Conservation (phyloP, 2,888 invertebrate genomes). For the Plagodis dolabraria region DNA sequence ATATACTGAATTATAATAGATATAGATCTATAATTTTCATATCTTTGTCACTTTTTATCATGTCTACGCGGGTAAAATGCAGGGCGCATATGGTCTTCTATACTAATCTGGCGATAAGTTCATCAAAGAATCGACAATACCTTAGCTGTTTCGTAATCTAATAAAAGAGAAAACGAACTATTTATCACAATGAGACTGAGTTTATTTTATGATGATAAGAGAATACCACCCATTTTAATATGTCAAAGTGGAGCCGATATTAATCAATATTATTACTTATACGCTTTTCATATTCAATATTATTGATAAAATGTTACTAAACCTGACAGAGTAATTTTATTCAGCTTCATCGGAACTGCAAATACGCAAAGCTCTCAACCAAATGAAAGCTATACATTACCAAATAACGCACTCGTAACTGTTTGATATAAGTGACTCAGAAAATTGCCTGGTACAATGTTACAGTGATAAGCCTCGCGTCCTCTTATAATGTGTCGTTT, state of each 20-base stretch:
- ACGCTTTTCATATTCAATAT: constrained; percentile 53
- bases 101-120: no score
- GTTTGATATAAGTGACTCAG: constrained; percentile 70
- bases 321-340: constrained; percentile 68
- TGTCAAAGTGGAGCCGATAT: constrained; percentile 36
- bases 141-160: no score
- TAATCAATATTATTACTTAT: no score
- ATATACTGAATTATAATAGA: no score
- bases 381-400: constrained; percentile 80
- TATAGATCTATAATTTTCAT: no score
- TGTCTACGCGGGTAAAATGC: no score
- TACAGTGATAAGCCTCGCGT: constrained; percentile 60
- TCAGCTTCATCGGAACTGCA: constrained; percentile 64
- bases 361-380: constrained; percentile 80
- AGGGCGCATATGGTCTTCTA: no score
- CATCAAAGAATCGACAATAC: no score
- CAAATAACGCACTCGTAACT: constrained; percentile 75
- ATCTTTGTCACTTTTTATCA: no score
- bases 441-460: constrained; percentile 73
- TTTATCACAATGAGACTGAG: background rate
- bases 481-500: constrained; percentile 55
- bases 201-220: constrained; percentile 2
- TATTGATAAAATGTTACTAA: constrained; percentile 60
- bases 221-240: constrained; percentile 25
- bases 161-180: no score